These are phyloP conservation scores for Drosophila tanythrix DNA, from an alignment of 2,888 invertebrate species.

Conservation along the genomic window DNA sequence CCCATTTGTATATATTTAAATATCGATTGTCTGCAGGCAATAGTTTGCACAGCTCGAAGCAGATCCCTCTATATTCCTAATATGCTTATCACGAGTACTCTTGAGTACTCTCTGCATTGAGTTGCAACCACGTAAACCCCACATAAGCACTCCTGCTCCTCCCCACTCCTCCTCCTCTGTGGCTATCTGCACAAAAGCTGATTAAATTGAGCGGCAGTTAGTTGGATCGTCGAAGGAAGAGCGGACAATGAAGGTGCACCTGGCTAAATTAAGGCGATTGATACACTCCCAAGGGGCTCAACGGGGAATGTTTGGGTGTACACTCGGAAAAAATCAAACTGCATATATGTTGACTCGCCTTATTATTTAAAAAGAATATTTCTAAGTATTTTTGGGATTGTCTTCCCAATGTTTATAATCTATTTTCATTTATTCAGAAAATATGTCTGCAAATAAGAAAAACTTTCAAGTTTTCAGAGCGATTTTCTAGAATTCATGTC, in stretches of 20 bases:
- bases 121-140: not conserved
- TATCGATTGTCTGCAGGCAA: not conserved
- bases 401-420: no score
- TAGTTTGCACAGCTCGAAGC: not conserved
- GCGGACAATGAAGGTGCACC: constrained; percentile 31
- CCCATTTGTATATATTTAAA: not conserved
- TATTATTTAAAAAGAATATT: not conserved
- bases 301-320: not conserved
- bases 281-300: not conserved
- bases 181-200: constrained; percentile 32
- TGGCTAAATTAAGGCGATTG: constrained; percentile 35
- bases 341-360: not conserved
- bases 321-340: not conserved
- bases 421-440: not conserved
- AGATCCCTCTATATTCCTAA: not conserved
- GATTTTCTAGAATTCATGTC: not conserved
- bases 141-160: not conserved
- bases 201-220: constrained; percentile 55
- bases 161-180: not conserved
- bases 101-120: not conserved
- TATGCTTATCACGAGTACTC: not conserved
- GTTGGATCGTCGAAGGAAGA: constrained; percentile 9
- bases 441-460: not conserved
- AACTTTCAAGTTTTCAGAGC: not conserved
- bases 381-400: not conserved